Evolutionary conservation across 1,140 invertebrate species (phyloP).

Genomic region (Linepithema humile): DNA sequence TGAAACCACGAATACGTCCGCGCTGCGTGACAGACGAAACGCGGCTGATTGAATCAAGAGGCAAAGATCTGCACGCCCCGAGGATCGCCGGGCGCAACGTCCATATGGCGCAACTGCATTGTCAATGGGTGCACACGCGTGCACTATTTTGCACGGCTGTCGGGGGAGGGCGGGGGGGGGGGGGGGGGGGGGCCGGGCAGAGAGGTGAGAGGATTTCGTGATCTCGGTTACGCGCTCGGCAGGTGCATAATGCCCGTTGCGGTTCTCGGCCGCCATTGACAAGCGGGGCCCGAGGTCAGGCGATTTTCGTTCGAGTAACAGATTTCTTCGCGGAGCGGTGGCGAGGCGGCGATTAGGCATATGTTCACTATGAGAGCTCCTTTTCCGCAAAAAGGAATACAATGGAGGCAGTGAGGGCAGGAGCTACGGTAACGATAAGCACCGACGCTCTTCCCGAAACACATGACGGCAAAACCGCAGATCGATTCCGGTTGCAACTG

Average conservation of each 20-base stretch:
- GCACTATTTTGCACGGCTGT: slow-evolving; percentile 31
- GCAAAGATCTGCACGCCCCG: slow-evolving; percentile 30
- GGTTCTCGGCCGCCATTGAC: slow-evolving; percentile 39
- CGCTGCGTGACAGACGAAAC: slow-evolving; percentile 9
- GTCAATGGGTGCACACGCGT: slow-evolving; percentile 59
- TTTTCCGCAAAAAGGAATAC: slow-evolving; percentile 48
- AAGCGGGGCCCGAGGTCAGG: slow-evolving; percentile 48
- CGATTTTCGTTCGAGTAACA: slow-evolving; percentile 68
- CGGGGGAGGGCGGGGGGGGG: neutral
- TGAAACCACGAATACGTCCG: slow-evolving; percentile 59
- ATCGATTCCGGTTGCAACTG: slow-evolving; percentile 68
- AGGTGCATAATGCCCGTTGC: slow-evolving; percentile 72
- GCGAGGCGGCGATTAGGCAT: slow-evolving; percentile 67
- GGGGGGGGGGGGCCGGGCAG: neutral
- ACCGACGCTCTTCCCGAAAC: slow-evolving; percentile 45
- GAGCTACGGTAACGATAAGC: slow-evolving; percentile 10
- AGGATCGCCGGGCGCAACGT: slow-evolving; percentile 32
- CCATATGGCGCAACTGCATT: slow-evolving; percentile 65
- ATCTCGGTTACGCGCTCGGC: slow-evolving; percentile 58
- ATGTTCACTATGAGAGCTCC: slow-evolving; percentile 60
- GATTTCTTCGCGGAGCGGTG: slow-evolving; percentile 64
- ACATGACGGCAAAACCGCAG: slow-evolving; percentile 70
- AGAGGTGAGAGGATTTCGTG: slow-evolving; percentile 51
- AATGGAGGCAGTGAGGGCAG: slow-evolving; percentile 2
- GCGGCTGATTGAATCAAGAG: slow-evolving; percentile 50